Percentiles rank a stretch among this genome's conserved stretches.
phyloP scores from a whole-genome alignment of 2,797 vertebrate species.

The Crossoptilon crossoptilon region DNA sequence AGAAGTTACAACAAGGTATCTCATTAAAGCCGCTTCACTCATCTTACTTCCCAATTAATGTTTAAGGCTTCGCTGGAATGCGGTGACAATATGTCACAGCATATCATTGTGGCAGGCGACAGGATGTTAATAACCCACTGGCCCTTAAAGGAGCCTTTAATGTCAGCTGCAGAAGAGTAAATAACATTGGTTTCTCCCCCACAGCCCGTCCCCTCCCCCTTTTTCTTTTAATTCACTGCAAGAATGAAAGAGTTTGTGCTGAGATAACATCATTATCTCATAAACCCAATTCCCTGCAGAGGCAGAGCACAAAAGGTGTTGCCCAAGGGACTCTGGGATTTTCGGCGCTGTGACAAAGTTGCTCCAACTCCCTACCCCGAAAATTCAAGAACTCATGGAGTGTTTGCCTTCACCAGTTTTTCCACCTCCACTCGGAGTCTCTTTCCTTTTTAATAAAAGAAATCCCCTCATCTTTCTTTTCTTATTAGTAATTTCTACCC shows the following conservation, averaged over 20 bases:
- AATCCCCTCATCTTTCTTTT: neutral
- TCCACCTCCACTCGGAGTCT: neutral
- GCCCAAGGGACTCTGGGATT: conserved; percentile 31
- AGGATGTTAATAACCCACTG: conserved; percentile 80
- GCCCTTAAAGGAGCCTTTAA: conserved; percentile 73
- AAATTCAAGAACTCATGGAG: neutral
- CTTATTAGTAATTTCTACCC: neutral
- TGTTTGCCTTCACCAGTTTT: neutral
- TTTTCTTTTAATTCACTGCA: conserved; percentile 55
- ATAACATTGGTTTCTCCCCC: conserved; percentile 63
- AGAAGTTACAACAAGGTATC: conserved; percentile 86
- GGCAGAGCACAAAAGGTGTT: conserved; percentile 19
- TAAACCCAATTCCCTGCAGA: conserved; percentile 37
- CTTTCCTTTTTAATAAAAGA: neutral
- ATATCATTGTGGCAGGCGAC: conserved; percentile 69
- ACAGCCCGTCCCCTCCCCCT: neutral
- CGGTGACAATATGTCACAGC: conserved; percentile 80
- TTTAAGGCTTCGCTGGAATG: conserved; percentile 78
- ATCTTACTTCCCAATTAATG: conserved; percentile 87
- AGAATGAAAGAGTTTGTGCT: conserved; percentile 52
- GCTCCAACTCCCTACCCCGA: neutral
- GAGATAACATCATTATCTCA: conserved; percentile 75
- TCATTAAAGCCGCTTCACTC: conserved; percentile 85
- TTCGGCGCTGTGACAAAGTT: neutral
- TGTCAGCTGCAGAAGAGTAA: conserved; percentile 73